Conservation (phyloP, 2,888 invertebrate species). For the Xylocampa areola region DNA sequence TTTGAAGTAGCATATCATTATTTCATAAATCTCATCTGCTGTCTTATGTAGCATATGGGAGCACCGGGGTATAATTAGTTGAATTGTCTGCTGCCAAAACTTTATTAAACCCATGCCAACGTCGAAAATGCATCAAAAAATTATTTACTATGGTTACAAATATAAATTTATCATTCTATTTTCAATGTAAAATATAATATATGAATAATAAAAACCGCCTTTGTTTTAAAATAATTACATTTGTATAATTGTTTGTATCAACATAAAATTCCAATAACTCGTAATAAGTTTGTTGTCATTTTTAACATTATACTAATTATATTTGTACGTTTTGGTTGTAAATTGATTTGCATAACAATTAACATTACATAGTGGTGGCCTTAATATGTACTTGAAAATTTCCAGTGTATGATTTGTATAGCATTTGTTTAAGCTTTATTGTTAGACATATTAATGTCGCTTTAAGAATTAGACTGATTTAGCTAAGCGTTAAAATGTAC, state of each 20-base stretch:
- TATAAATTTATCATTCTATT: constrained; percentile 37
- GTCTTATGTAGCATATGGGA: not conserved
- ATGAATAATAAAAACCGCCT: constrained; percentile 50
- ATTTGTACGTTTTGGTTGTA: constrained; percentile 62
- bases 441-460: constrained; percentile 87
- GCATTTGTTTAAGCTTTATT: constrained; percentile 87
- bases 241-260: constrained; percentile 44
- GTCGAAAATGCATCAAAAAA: constrained; percentile 18
- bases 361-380: constrained; percentile 78
- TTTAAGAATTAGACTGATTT: constrained; percentile 90
- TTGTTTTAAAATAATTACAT: constrained; percentile 48
- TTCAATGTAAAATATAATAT: constrained; percentile 38
- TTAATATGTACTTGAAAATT: constrained; percentile 78
- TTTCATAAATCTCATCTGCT: too few species aligned
- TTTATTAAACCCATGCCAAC: constrained; percentile 17
- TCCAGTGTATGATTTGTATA: constrained; percentile 84
- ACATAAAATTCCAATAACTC: constrained; percentile 52
- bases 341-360: constrained; percentile 64
- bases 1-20: too few species aligned
- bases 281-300: constrained; percentile 51
- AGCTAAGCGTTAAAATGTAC: constrained; percentile 88
- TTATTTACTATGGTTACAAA: constrained; percentile 11
- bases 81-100: constrained; percentile 2
- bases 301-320: constrained; percentile 56
- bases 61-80: not conserved